Percentiles rank a stretch among this genome's conserved stretches.
These are phyloP conservation scores for Dolichoris vasculosae DNA, from an alignment of 1,140 invertebrate genomes.

Conservation along the genomic window DNA sequence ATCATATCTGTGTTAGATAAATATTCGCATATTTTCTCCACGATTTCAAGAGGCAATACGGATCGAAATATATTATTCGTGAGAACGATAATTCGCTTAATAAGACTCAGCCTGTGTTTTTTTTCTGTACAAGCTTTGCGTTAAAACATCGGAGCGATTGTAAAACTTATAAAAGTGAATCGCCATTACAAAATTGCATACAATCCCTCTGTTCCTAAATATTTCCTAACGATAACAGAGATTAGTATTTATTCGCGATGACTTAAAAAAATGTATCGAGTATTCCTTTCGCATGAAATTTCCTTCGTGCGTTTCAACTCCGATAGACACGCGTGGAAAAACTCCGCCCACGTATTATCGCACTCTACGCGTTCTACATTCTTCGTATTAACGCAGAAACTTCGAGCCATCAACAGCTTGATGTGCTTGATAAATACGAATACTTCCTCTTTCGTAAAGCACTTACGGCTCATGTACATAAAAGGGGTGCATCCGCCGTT, in stretches of 20 bases:
- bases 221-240: neutral
- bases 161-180: neutral
- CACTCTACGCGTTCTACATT: neutral
- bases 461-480: neutral
- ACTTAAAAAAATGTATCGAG: constrained; percentile 10
- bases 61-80: neutral
- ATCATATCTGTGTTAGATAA: neutral
- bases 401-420: neutral
- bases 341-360: neutral
- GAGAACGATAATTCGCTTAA: neutral
- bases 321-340: neutral
- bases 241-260: neutral
- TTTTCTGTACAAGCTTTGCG: neutral
- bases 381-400: constrained; percentile 8
- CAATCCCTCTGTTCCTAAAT: neutral
- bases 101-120: neutral
- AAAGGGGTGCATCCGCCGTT: neutral
- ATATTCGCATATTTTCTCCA: neutral
- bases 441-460: neutral
- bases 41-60: constrained; percentile 1
- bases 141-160: neutral
- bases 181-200: neutral
- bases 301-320: constrained; percentile 11
- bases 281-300: too few species aligned
- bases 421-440: constrained; percentile 4